Percentiles rank a stretch among this genome's conserved stretches.
Evolutionary conservation across 2,888 invertebrate species (phyloP).

Genomic region (Tillus elongatus): DNA sequence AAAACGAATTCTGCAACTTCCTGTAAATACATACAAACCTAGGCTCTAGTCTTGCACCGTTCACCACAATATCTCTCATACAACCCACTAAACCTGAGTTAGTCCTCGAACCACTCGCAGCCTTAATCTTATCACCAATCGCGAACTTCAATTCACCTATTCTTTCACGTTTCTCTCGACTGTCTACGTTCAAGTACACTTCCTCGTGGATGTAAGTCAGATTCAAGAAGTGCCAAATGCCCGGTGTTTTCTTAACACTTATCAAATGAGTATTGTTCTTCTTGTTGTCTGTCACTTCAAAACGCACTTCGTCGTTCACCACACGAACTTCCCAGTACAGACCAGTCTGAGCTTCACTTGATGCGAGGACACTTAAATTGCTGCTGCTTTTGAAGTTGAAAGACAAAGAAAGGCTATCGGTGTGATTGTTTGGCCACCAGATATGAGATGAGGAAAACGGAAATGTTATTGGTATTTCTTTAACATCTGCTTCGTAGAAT

Average conservation of each 20-base stretch:
- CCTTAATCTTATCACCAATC: slow-evolving; percentile 44
- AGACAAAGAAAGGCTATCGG: slow-evolving; percentile 63
- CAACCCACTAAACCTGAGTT: slow-evolving; percentile 82
- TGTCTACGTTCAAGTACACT: slow-evolving; percentile 66
- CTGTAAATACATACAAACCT: too few relatives aligned
- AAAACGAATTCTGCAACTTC: too few relatives aligned
- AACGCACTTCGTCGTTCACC: slow-evolving; percentile 76
- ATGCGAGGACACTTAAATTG: slow-evolving; percentile 71
- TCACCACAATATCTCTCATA: slow-evolving; percentile 80
- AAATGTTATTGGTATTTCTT: slow-evolving; percentile 83
- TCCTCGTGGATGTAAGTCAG: slow-evolving; percentile 67
- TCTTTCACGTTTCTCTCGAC: slow-evolving; percentile 57
- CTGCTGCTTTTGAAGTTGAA: slow-evolving; percentile 81
- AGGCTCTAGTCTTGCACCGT: slow-evolving; percentile 72
- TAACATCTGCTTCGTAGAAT: slow-evolving; percentile 73
- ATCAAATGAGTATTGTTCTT: slow-evolving; percentile 71
- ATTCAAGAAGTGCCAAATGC: slow-evolving; percentile 76
- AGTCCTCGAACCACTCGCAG: slow-evolving; percentile 70
- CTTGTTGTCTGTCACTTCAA: slow-evolving; percentile 65
- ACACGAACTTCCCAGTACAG: slow-evolving; percentile 86
- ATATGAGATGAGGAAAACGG: slow-evolving; percentile 85
- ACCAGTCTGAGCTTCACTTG: slow-evolving; percentile 67
- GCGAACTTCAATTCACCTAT: slow-evolving; percentile 38
- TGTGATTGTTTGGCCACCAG: slow-evolving; percentile 76
- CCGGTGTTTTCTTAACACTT: slow-evolving; percentile 71